phyloP scores from a whole-genome alignment of 2,888 invertebrate species.

The Cephus pulcher region DNA sequence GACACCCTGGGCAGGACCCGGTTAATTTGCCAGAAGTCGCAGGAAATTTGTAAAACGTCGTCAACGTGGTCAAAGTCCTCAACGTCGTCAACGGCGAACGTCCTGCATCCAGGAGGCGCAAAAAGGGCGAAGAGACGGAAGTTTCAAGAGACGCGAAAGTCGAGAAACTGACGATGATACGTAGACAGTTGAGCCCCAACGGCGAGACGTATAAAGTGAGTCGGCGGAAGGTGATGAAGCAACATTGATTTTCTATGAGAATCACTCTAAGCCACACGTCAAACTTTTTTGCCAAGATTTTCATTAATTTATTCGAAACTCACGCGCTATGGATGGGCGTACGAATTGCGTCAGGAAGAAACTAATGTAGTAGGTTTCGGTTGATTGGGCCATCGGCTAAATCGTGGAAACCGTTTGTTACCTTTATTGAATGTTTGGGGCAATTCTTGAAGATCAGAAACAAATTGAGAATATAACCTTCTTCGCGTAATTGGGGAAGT shows the following conservation, averaged over 20 bases:
- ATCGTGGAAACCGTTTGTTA: too few relatives aligned
- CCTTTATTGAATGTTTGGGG: too few relatives aligned
- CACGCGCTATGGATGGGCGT: background rate
- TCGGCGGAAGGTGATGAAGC: constrained; percentile 2
- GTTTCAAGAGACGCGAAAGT: background rate
- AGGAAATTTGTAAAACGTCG: background rate
- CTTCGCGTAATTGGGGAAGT: too few relatives aligned
- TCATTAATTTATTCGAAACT: background rate
- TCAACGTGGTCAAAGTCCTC: too few relatives aligned
- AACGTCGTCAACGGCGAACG: constrained; percentile 3
- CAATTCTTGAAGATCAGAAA: too few relatives aligned
- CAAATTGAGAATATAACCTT: too few relatives aligned
- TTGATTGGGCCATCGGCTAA: background rate
- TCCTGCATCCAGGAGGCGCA: background rate
- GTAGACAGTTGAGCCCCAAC: background rate
- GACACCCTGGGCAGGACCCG: background rate
- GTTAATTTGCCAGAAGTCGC: background rate
- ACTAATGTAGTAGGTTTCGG: background rate
- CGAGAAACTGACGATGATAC: background rate
- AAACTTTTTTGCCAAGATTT: background rate
- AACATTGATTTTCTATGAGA: background rate
- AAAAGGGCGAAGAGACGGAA: constrained; percentile 1
- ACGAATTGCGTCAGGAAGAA: background rate
- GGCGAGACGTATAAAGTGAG: background rate
- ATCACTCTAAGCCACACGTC: background rate